These are phyloP conservation scores for Scrobipalpa atriplicella DNA, from an alignment of 2,888 invertebrate species.

Conservation along the genomic window DNA sequence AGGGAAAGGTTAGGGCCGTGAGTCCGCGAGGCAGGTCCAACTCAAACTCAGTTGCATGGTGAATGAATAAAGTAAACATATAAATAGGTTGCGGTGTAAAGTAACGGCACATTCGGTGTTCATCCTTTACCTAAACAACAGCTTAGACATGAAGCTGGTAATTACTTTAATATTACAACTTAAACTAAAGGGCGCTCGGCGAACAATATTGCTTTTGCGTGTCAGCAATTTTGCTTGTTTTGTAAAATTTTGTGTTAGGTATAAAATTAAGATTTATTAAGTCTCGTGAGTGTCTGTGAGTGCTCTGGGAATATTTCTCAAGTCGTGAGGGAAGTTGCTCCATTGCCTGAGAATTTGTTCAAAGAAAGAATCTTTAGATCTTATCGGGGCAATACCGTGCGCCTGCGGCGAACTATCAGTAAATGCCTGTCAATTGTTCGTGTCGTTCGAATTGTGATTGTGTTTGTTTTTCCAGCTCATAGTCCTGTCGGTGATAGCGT, in stretches of 20 bases:
- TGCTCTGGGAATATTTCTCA: slow-evolving; percentile 22
- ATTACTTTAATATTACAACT: slow-evolving; percentile 32
- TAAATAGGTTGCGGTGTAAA: slow-evolving; percentile 69
- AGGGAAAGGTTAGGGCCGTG: slow-evolving; percentile 79
- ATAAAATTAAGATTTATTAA: slow-evolving; percentile 23
- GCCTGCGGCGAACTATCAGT: background rate
- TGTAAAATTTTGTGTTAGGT: slow-evolving; percentile 21
- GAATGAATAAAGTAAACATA: slow-evolving; percentile 74
- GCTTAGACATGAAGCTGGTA: slow-evolving; percentile 79
- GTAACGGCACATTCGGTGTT: slow-evolving; percentile 62
- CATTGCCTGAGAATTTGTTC: slow-evolving; percentile 20
- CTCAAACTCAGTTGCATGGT: slow-evolving; percentile 50
- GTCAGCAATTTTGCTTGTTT: slow-evolving; percentile 7
- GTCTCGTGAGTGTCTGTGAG: slow-evolving; percentile 23
- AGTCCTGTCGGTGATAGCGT: slow-evolving; percentile 67
- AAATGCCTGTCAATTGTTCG: background rate
- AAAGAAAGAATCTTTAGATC: slow-evolving; percentile 5
- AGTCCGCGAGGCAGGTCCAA: slow-evolving; percentile 47
- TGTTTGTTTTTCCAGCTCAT: slow-evolving; percentile 61
- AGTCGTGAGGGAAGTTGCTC: slow-evolving; percentile 13
- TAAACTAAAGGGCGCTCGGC: slow-evolving; percentile 16
- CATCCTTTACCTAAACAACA: slow-evolving; percentile 58
- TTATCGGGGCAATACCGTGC: slow-evolving; percentile 1
- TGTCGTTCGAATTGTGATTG: slow-evolving; percentile 21
- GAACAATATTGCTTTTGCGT: slow-evolving; percentile 20